Evolutionary conservation across 2,113 vertebrate species (phyloP), one percentile per base, ranked within the genome.

Genomic region (Reinhardtius hippoglossoides): DNA sequence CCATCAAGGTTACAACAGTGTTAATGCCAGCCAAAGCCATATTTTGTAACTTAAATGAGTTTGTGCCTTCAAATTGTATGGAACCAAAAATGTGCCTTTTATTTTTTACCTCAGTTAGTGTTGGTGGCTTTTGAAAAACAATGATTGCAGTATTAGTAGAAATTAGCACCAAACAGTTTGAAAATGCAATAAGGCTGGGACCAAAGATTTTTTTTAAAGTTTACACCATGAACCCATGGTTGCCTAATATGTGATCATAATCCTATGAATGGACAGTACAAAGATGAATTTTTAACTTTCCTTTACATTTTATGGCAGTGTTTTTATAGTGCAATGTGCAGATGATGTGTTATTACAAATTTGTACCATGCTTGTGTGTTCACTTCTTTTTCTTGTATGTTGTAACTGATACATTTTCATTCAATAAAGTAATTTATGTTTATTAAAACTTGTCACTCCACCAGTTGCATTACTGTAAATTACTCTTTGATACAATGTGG

Each of bases 361-460:
- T 90, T 90, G 62, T 92, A 91, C 77, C 67, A 69, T 78, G 77
- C 88, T 88, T 92, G 86, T 89, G 84, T 93, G 90, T 91, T 88
- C 85, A 87, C 87, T 87, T 85, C 23, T 67, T 70, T 86, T 88
- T 87, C 81, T 78, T 93, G 63, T 91, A 86, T 86, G 88, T 84
- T 66, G 42, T 89, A 87, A 86, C 74, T 74, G 78, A 83, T 77
- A 72, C 55, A 74, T 89, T 92, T 92, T 55, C 91, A 92, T 92
- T 84, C 90, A 95, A 95, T 94, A 94, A 94, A 95, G 91, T 94
- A 92, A 94, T 95, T 94, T 94, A 94, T 92, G 92, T 94, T 94
- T 93, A 91, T 92, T 92, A 91, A 91, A 87, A 89, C 18, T 16
- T 21, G 50, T 9, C 37, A 6, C 57, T 56, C 61, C 54, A 13